These are phyloP conservation scores for Solen grandis DNA, from an alignment of 1,140 invertebrate species.

Conservation along the genomic window DNA sequence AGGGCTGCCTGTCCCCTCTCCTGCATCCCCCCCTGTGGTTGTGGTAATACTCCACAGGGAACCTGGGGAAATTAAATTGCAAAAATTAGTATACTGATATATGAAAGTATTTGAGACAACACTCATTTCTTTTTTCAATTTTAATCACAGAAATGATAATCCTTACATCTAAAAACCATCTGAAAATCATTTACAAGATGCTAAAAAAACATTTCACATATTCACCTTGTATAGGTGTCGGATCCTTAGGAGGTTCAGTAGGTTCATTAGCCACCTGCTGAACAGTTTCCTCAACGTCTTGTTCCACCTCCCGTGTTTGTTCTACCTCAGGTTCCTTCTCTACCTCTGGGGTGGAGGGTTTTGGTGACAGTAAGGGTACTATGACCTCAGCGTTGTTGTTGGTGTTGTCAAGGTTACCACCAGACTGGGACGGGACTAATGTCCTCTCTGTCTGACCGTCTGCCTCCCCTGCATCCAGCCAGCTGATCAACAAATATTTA, in stretches of 20 bases:
- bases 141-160: no score
- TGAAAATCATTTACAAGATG: no score
- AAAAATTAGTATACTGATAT: no score
- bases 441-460: conserved; percentile 47
- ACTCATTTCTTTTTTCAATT: no score
- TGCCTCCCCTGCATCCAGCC: conserved; percentile 43
- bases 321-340: conserved; percentile 28
- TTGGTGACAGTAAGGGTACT: background rate
- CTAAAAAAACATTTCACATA: no score
- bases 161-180: no score
- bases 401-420: background rate
- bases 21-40: conserved; percentile 56
- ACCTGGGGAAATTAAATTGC: conserved; percentile 8
- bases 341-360: conserved; percentile 11
- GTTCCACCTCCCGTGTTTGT: no score
- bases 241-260: no score
- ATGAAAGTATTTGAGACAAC: no score
- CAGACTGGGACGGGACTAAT: conserved; percentile 5
- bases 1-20: conserved; percentile 61
- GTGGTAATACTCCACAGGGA: conserved; percentile 40
- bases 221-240: no score
- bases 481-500: conserved; percentile 14
- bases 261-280: no score
- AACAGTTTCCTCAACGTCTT: no score
- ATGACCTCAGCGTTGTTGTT: conserved; percentile 18